Evolutionary conservation across 2,113 vertebrate species (phyloP).

Genomic region (Athene cunicularia): DNA sequence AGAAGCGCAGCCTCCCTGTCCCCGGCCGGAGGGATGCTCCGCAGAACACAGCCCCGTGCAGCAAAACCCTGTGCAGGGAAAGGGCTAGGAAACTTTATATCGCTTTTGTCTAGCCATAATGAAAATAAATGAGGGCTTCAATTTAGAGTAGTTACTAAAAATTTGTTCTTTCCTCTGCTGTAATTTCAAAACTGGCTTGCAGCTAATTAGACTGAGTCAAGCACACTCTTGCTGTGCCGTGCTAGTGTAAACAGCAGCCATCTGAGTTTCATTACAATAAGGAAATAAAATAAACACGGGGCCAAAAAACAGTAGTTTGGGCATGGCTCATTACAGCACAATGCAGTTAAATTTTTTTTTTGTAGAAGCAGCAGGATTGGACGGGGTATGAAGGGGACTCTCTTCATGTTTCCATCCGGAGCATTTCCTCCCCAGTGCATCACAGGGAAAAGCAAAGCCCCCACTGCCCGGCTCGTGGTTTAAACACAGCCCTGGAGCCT

Average conservation of each 20-base stretch:
- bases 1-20: neutral
- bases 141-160: slow-evolving; percentile 80
- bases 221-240: slow-evolving; percentile 63
- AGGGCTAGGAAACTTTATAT: slow-evolving; percentile 63
- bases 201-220: slow-evolving; percentile 76
- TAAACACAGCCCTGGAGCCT: neutral
- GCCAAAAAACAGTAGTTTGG: slow-evolving; percentile 84
- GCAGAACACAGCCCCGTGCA: neutral
- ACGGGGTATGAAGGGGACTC: neutral
- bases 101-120: slow-evolving; percentile 76
- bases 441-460: neutral
- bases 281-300: slow-evolving; percentile 88
- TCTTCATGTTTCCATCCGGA: neutral
- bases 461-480: neutral
- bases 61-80: neutral
- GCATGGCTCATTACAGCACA: slow-evolving; percentile 84
- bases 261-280: slow-evolving; percentile 92
- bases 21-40: rapidly evolving
- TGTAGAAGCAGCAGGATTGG: neutral
- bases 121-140: slow-evolving; percentile 80
- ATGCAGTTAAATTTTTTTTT: slow-evolving; percentile 71
- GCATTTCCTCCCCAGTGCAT: neutral
- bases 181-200: slow-evolving; percentile 74
- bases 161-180: slow-evolving; percentile 81
- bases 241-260: slow-evolving; percentile 85